Evolutionary conservation across 2,113 vertebrate genomes (phyloP), one percentile per base, ranked within the genome.

Genomic region (Ia io): DNA sequence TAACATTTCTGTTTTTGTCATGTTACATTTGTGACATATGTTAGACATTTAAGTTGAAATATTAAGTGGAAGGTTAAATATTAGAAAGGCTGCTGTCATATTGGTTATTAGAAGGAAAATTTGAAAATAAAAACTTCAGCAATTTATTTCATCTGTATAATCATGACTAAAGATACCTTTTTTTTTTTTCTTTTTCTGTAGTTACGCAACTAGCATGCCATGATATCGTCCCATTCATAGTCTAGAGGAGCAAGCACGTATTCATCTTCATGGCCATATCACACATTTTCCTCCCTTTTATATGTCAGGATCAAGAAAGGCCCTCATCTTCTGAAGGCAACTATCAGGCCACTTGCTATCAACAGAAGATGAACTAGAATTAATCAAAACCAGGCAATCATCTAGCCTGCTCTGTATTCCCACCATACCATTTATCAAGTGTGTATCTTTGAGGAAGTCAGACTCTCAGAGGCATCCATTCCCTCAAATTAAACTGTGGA

Each of bases 301-400:
- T 49, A 5, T 42, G 3, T 44, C 17, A 71, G 70, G 35, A 4
- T 13, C 20, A n/a, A 86, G 13, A 6, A 42, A 85, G 37, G 6
- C 9, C 6, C 8, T 10, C 3, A 8, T 40, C 5, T 85, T 49
- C 65, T 28, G 28, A 49, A 82, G 7, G 14, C 5, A 49, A 76
- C 18, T 22, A 47, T 23, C 2, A 93, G 40, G 56, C 20, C 12
- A 28, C n/a, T 56, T 79, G 13, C 4, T 78, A 17, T 22, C 51
- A 90, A 49, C 5, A 14, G 44, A 59, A 25, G 7, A 17, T 77
- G 8, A 78, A 76, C 25, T 5, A 30, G 35, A 95, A 88, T 44
- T 83, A 37, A 67, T 70, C 16, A 65, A 85, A 93, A 83, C 77
- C 87, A 95, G 35, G 88, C 16, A 93, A 40, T 40, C 23, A 74